These are phyloP conservation scores for Harpalus rufipes DNA, from an alignment of 2,888 invertebrate species.

Conservation along the genomic window DNA sequence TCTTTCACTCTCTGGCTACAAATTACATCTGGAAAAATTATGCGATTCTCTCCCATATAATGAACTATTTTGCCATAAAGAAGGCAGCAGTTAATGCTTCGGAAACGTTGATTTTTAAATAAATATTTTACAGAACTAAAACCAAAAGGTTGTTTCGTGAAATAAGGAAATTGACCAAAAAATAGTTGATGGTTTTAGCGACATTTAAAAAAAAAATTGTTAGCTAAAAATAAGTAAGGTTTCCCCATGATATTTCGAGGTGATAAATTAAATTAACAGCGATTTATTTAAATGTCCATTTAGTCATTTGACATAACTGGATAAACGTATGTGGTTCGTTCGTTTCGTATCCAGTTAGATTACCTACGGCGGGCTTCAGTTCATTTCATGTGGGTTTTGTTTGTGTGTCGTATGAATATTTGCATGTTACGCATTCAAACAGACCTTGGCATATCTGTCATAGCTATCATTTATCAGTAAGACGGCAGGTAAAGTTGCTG, in stretches of 20 bases:
- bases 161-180: neutral
- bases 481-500: conserved; percentile 52
- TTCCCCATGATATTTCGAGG: neutral
- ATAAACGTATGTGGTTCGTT: conserved; percentile 19
- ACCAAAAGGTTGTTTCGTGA: too few relatives aligned
- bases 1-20: too few relatives aligned
- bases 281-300: conserved; percentile 32
- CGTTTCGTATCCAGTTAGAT: conserved; percentile 17
- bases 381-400: conserved; percentile 40
- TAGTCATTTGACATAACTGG: conserved; percentile 36
- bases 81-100: too few relatives aligned
- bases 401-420: conserved; percentile 38
- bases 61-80: too few relatives aligned
- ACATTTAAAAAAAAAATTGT: conserved; percentile 12
- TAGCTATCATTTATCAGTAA: conserved; percentile 61
- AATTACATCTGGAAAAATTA: too few relatives aligned
- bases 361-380: conserved; percentile 31
- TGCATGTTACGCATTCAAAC: conserved; percentile 45
- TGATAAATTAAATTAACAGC: conserved; percentile 15
- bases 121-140: too few relatives aligned
- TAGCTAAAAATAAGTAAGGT: neutral
- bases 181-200: neutral
- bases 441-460: conserved; percentile 62
- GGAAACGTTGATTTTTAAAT: too few relatives aligned
- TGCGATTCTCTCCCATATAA: too few relatives aligned